Percentiles rank a stretch among this genome's conserved stretches.
These are phyloP conservation scores for Drosophila cardini DNA, from an alignment of 1,140 invertebrate genomes.

Conservation along the genomic window DNA sequence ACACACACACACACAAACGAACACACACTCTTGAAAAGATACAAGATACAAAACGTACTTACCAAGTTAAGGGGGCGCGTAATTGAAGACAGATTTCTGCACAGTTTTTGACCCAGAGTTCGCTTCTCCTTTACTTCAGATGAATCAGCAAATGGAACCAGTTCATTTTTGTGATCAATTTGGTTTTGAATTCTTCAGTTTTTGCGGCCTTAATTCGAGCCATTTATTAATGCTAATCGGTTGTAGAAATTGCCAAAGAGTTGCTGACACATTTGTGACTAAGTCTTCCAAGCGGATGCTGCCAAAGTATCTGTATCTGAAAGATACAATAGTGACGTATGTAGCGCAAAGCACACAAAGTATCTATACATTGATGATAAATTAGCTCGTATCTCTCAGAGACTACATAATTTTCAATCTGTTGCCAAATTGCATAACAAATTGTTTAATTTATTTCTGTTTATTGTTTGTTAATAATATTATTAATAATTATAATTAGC, in stretches of 20 bases:
- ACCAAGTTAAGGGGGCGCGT: conserved; percentile 5
- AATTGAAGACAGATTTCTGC: conserved; percentile 46
- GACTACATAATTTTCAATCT: background rate
- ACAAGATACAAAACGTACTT: conserved; percentile 35
- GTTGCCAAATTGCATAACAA: conserved; percentile 43
- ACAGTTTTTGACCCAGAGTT: background rate
- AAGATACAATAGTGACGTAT: conserved; percentile 29
- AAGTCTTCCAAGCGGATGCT: conserved; percentile 39
- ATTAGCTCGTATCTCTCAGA: conserved; percentile 22
- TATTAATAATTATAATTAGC: conserved; percentile 32
- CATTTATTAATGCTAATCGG: conserved; percentile 49
- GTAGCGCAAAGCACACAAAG: background rate
- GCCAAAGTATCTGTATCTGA: conserved; percentile 22
- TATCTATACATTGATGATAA: conserved; percentile 36
- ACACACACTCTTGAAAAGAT: conserved; percentile 22
- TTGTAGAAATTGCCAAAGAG: conserved; percentile 27
- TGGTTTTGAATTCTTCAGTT: conserved; percentile 1
- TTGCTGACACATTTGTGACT: conserved; percentile 53
- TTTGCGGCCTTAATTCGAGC: conserved; percentile 10
- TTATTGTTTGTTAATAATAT: conserved; percentile 17
- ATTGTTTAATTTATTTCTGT: conserved; percentile 40
- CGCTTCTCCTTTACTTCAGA: background rate
- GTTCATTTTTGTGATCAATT: conserved; percentile 7
- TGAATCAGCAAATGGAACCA: conserved; percentile 42
- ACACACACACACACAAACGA: background rate